These are phyloP conservation scores for Typhlomys cinereus DNA, from an alignment of 2,113 vertebrate genomes.

Conservation along the genomic window DNA sequence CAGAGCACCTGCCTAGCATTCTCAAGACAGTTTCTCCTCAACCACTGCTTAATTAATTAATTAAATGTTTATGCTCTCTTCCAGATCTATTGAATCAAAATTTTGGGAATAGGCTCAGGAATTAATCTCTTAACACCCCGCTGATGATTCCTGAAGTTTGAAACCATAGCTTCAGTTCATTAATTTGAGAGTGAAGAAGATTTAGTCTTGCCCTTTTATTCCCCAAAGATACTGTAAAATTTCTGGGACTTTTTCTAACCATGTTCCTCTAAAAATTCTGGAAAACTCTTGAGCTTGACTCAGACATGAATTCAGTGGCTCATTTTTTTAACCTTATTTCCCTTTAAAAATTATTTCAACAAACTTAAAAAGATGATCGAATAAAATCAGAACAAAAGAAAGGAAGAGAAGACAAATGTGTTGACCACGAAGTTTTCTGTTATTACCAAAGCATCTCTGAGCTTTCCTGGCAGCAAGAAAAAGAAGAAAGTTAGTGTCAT, in stretches of 20 bases:
- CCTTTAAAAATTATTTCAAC: conserved; percentile 22
- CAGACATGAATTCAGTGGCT: not conserved
- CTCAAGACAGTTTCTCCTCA: not conserved
- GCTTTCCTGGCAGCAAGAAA: not conserved
- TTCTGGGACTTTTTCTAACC: not conserved
- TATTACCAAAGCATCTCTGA: not conserved
- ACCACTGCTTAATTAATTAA: not conserved
- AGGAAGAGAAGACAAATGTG: not conserved
- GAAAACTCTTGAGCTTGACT: not conserved
- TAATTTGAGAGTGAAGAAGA: not conserved
- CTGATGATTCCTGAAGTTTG: not conserved
- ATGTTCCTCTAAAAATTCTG: conserved; percentile 22
- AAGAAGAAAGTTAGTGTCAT: not conserved
- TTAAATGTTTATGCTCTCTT: not conserved
- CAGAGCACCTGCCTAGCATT: not conserved
- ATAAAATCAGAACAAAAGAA: not conserved
- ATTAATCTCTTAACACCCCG: not conserved
- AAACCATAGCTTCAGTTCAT: not conserved
- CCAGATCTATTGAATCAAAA: not conserved
- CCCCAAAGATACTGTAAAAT: not conserved
- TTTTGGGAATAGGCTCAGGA: not conserved
- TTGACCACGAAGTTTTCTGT: not conserved
- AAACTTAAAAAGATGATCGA: conserved; percentile 11
- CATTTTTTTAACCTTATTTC: not conserved
- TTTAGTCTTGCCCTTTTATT: not conserved